These are phyloP conservation scores for Dicyrtomina minuta DNA, from an alignment of 2,888 invertebrate genomes.

Conservation along the genomic window DNA sequence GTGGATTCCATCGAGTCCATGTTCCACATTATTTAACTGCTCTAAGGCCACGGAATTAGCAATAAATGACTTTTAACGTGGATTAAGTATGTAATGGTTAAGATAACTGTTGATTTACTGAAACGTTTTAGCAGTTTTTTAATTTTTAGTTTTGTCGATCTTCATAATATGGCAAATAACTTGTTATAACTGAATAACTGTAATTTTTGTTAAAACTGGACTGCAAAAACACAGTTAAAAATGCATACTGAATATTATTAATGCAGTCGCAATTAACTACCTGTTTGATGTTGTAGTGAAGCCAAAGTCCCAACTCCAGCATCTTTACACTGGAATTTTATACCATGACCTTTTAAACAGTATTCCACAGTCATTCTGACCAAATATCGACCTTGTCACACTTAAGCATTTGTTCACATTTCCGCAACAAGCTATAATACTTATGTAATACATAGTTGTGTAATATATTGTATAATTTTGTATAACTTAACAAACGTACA, in stretches of 20 bases:
- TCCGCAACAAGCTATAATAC: not conserved
- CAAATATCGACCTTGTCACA: not conserved
- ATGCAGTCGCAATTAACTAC: not conserved
- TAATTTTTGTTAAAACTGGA: too few relatives aligned
- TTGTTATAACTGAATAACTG: too few relatives aligned
- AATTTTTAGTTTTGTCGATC: too few relatives aligned
- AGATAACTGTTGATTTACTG: too few relatives aligned
- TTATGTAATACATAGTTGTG: not conserved
- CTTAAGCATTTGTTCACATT: not conserved
- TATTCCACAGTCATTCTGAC: not conserved
- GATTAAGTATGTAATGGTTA: too few relatives aligned
- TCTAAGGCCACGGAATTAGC: too few relatives aligned
- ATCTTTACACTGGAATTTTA: constrained; percentile 8
- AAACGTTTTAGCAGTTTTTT: too few relatives aligned
- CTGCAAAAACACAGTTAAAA: too few relatives aligned
- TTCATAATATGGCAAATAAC: too few relatives aligned
- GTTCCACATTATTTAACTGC: not conserved
- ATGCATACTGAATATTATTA: too few relatives aligned
- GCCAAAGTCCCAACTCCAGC: constrained; percentile 7
- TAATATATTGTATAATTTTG: not conserved
- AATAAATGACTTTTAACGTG: too few relatives aligned
- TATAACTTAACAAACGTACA: not conserved
- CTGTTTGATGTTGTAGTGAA: not conserved
- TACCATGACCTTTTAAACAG: too few relatives aligned
- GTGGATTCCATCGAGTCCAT: not conserved